Percentiles rank a stretch among this genome's conserved stretches.
Conservation (phyloP, 2,888 invertebrate genomes). For the Phaedon cochleariae region DNA sequence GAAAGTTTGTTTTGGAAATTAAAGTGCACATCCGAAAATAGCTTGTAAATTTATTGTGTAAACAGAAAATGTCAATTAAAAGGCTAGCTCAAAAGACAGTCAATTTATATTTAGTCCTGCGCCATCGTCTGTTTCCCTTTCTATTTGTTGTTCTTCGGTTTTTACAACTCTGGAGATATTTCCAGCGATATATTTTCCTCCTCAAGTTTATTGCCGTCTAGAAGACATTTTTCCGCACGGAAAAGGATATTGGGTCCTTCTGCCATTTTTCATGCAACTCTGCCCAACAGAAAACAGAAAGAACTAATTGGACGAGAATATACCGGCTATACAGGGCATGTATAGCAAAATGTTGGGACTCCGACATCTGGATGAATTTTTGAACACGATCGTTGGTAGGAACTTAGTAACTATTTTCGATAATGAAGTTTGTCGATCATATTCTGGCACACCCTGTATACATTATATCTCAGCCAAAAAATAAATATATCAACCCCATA, state of each 20-base stretch:
- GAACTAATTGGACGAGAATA: neutral
- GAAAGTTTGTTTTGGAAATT: slow-evolving; percentile 38
- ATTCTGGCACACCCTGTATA: too few relatives aligned
- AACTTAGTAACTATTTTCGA: too few relatives aligned
- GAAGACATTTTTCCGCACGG: slow-evolving; percentile 9
- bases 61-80: slow-evolving; percentile 42
- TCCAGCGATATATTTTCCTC: slow-evolving; percentile 33
- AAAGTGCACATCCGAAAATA: slow-evolving; percentile 38
- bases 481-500: too few relatives aligned
- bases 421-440: too few relatives aligned
- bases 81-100: slow-evolving; percentile 36
- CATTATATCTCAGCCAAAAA: too few relatives aligned
- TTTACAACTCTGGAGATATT: slow-evolving; percentile 32
- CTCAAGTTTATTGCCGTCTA: slow-evolving; percentile 30
- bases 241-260: neutral
- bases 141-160: slow-evolving; percentile 28
- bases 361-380: too few relatives aligned
- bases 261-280: neutral
- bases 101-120: slow-evolving; percentile 39
- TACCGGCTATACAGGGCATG: neutral
- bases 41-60: slow-evolving; percentile 41
- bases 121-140: slow-evolving; percentile 35
- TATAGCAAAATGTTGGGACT: too few relatives aligned
- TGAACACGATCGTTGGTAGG: too few relatives aligned
- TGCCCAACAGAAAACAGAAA: neutral